phyloP scores from a whole-genome alignment of 2,888 invertebrate genomes.

The Phalangium opilio region DNA sequence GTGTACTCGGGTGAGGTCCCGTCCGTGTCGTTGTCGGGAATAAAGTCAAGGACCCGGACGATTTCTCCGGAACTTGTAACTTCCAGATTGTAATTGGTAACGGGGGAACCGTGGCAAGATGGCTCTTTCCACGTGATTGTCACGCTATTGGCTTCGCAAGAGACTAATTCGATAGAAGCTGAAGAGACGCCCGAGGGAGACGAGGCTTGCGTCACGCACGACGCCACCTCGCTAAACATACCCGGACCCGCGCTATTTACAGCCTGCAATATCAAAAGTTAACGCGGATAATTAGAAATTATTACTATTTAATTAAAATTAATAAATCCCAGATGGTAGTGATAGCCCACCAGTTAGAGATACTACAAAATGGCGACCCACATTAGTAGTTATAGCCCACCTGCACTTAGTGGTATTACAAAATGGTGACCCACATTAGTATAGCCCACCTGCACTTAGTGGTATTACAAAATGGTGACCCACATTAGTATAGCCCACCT shows the following conservation, averaged over 20 bases:
- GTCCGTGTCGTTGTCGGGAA: slow-evolving; percentile 33
- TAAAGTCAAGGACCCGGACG: slow-evolving; percentile 28
- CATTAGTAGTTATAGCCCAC: too few species aligned
- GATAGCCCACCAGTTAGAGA: too few species aligned
- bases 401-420: too few species aligned
- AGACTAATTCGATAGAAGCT: slow-evolving; percentile 28
- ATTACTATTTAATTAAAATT: too few species aligned
- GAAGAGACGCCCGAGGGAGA: slow-evolving; percentile 50
- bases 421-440: too few species aligned
- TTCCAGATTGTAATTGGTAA: slow-evolving; percentile 48
- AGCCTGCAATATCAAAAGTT: too few species aligned
- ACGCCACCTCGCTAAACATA: slow-evolving; percentile 48
- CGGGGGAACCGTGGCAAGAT: slow-evolving; percentile 53
- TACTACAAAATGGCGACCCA: too few species aligned
- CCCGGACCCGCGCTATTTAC: slow-evolving; percentile 66
- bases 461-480: too few species aligned
- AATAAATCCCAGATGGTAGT: too few species aligned
- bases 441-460: too few species aligned
- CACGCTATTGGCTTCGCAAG: slow-evolving; percentile 46
- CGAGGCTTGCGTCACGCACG: slow-evolving; percentile 59
- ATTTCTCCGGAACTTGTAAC: slow-evolving; percentile 1
- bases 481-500: too few species aligned
- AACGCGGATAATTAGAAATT: too few species aligned
- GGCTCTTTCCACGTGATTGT: slow-evolving; percentile 60
- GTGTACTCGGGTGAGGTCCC: slow-evolving; percentile 40